phyloP scores from a whole-genome alignment of 2,888 invertebrate genomes.

The Hypselothyrea guttata region DNA sequence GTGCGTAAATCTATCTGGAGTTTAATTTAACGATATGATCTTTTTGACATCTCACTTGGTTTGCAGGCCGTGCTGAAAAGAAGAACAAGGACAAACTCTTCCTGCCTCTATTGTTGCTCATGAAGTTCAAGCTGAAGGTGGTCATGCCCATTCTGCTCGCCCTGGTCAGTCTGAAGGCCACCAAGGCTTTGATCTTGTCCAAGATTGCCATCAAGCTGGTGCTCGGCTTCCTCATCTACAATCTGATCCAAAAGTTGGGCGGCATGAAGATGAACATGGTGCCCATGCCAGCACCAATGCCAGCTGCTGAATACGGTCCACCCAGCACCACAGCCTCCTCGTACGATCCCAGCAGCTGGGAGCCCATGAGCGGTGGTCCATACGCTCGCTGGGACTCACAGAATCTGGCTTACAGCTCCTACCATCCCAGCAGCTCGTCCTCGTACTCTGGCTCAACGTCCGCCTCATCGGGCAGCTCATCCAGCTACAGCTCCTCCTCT shows the following conservation, averaged over 20 bases:
- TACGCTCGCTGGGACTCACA: constrained; percentile 90
- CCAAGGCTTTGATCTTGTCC: constrained; percentile 92
- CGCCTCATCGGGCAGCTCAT: constrained; percentile 67
- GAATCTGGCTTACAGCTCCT: constrained; percentile 88
- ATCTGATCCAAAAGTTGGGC: constrained; percentile 90
- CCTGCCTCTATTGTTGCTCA: constrained; percentile 89
- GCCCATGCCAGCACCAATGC: constrained; percentile 84
- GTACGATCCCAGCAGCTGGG: constrained; percentile 87
- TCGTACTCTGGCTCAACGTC: constrained; percentile 83
- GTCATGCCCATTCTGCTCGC: constrained; percentile 91
- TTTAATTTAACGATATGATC: background rate
- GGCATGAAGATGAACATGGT: constrained; percentile 89
- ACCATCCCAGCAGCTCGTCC: constrained; percentile 86
- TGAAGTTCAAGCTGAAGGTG: constrained; percentile 92
- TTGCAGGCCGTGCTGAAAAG: constrained; percentile 89
- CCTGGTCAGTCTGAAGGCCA: constrained; percentile 90
- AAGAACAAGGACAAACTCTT: constrained; percentile 91
- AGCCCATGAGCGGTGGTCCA: constrained; percentile 88
- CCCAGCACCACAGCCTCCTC: constrained; percentile 88
- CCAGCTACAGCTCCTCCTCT: constrained; percentile 76
- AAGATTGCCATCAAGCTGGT: constrained; percentile 92
- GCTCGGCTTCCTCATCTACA: constrained; percentile 90
- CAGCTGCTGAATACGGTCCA: constrained; percentile 87
- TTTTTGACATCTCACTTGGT: background rate
- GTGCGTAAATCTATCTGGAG: constrained; percentile 52